These are phyloP conservation scores for Sebastes elongatus DNA, from an alignment of 2,797 vertebrate genomes.

Conservation along the genomic window DNA sequence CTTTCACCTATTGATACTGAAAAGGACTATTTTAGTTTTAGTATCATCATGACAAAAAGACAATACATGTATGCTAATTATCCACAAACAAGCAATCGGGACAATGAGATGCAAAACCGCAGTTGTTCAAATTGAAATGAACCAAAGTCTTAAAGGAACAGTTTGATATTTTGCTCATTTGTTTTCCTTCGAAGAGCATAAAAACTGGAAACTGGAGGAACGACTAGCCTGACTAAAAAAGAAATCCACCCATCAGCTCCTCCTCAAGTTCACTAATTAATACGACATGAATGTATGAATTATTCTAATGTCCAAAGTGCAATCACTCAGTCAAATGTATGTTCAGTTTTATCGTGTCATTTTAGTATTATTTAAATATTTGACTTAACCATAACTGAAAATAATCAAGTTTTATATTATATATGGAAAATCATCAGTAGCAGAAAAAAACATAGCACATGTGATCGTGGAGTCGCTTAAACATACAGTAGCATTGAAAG, in stretches of 20 bases:
- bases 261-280: background rate
- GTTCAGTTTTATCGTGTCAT: background rate
- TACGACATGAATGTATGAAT: background rate
- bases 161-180: background rate
- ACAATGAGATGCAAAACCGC: background rate
- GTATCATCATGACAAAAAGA: background rate
- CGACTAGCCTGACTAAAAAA: background rate
- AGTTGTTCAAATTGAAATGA: background rate
- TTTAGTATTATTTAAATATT: background rate
- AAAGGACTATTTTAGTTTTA: background rate
- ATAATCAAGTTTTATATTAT: background rate
- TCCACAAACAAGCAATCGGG: background rate
- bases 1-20: background rate
- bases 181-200: too few species aligned
- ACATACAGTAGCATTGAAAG: background rate
- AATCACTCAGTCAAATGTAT: background rate
- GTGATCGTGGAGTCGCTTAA: background rate
- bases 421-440: background rate
- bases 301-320: background rate
- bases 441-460: background rate
- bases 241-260: background rate
- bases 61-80: background rate
- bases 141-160: background rate
- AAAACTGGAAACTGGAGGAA: background rate
- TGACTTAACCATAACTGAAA: background rate